phyloP scores from a whole-genome alignment of 2,113 vertebrate species.

The Benitochromis conjunctus region DNA sequence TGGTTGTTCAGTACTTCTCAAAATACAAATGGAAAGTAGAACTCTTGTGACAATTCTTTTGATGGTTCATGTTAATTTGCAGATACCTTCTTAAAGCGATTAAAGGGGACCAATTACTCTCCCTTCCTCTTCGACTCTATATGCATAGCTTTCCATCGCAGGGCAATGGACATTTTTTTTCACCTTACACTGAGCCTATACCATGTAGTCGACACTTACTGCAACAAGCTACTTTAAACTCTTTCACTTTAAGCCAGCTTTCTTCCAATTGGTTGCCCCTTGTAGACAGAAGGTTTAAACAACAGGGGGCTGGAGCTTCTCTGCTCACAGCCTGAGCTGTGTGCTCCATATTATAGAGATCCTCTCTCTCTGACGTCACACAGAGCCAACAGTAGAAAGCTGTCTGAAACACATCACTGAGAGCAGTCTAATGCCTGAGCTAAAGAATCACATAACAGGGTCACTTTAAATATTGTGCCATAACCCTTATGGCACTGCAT shows the following conservation, averaged over 20 bases:
- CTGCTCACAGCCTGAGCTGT: not conserved
- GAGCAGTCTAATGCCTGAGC: not conserved
- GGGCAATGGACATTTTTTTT: not conserved
- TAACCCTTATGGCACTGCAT: not conserved
- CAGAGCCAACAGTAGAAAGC: not conserved
- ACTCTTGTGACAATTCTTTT: no score
- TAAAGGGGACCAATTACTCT: not conserved
- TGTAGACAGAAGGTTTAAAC: not conserved
- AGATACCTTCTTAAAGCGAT: not conserved
- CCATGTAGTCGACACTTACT: not conserved
- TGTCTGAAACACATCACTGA: not conserved
- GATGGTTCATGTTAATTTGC: not conserved
- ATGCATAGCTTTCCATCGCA: not conserved
- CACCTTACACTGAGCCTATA: not conserved
- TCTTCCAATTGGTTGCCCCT: not conserved
- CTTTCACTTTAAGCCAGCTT: not conserved
- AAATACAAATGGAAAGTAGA: not conserved
- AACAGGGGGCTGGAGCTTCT: not conserved
- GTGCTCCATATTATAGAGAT: not conserved
- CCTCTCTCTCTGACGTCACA: not conserved
- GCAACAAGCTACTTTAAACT: not conserved
- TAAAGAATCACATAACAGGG: not conserved
- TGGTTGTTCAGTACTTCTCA: not conserved
- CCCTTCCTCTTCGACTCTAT: not conserved
- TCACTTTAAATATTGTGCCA: not conserved